Evolutionary conservation across 2,797 vertebrate species (phyloP), one percentile per base, ranked within the genome.

Genomic region (Sorex maritimensis): DNA sequence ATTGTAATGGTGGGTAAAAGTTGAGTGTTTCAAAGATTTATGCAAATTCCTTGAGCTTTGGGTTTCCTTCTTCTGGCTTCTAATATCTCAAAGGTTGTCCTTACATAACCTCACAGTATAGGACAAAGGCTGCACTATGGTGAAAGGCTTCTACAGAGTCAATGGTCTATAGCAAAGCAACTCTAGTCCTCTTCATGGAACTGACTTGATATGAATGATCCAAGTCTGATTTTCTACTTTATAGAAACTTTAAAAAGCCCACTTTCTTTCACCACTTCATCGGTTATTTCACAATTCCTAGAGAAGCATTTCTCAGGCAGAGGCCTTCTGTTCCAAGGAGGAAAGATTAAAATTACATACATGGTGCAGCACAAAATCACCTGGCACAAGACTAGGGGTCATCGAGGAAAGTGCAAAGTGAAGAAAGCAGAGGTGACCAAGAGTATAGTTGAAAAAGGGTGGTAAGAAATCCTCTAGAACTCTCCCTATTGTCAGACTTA

Each of bases 1-100:
- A 23, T 28, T 86, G 67, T 77, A 77, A 7, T 38, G 5, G 67
- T 11, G 21, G 1, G 61, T 15, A 26, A 86, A 67, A 13, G 58
- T 81, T 61, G 30, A 46, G 46, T 0, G 58, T 82, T 82, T 68
- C 17, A 88, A 82, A 88, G 10, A 63, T 26, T 86, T 74, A 14
- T 86, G 0, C 15, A 89, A 52, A 92, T 46, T 63, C 13, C 13
- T 0, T 41, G 19, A 58, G n/a, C 52, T 23, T 79, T 44, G 9
- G 81, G 52, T 52, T 86, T 89, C 41, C 13, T 72, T 65, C 73
- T 90, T 92, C 8, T 69, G 46, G 9, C 38, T 73, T 81, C n/a
- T 79, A 7, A 17, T 24, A 19, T 28, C 30, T 61, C 65, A 52
- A 34, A 63, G 85, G 13, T 81, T 84, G 2, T 49, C 52, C 44